phyloP scores from a whole-genome alignment of 1,140 invertebrate species.

The Drosophila sturtevanti region DNA sequence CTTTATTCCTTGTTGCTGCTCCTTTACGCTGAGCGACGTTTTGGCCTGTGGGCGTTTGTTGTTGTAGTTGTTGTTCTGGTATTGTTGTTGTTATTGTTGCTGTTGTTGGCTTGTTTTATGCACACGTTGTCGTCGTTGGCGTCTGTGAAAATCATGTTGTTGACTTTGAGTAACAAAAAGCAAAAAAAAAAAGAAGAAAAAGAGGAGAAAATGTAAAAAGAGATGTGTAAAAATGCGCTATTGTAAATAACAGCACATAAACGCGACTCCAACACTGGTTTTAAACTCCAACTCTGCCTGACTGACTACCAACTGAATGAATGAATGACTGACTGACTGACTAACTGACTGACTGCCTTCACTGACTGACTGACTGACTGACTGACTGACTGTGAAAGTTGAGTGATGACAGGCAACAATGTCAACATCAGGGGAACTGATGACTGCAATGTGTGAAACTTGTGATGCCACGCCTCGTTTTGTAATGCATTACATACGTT shows the following conservation, averaged over 20 bases:
- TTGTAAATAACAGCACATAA: conserved; percentile 78
- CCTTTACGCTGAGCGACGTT: conserved; percentile 11
- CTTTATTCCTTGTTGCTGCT: conserved; percentile 47
- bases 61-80: conserved; percentile 10
- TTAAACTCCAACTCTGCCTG: not conserved
- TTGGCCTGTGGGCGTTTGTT: conserved; percentile 23
- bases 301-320: conserved; percentile 10
- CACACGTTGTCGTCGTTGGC: conserved; percentile 68
- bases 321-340: conserved; percentile 10
- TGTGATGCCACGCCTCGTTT: conserved; percentile 24
- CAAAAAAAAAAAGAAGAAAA: not conserved
- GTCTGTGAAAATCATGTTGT: conserved; percentile 77
- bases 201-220: conserved; percentile 45
- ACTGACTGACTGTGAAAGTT: conserved; percentile 50
- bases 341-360: conserved; percentile 47
- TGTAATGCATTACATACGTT: conserved; percentile 52
- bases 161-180: conserved; percentile 59
- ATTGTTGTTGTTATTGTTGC: too few relatives aligned
- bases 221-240: conserved; percentile 81
- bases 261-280: conserved; percentile 26
- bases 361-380: conserved; percentile 22
- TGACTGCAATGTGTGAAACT: conserved; percentile 31
- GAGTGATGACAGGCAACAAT: conserved; percentile 68
- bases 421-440: conserved; percentile 51
- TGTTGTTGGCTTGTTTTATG: conserved; percentile 56